A percentile compares a stretch with the other conserved stretches of the same genome.
Conservation (phyloP, 2,113 vertebrate genomes). For the Coptodon rendalli region DNA sequence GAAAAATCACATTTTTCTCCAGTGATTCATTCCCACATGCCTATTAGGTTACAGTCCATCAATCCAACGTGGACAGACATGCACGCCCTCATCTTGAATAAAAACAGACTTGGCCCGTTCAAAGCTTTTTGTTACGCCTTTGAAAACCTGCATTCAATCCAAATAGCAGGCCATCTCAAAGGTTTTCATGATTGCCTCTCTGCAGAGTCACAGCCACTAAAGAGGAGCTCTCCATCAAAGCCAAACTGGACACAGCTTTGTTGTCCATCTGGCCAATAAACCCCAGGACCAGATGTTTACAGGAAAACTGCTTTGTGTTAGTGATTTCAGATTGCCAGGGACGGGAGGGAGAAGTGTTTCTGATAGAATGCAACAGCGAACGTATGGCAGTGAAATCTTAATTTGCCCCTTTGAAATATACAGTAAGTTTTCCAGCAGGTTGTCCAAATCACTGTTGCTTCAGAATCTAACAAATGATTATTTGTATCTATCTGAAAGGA, state of each 20-base stretch:
- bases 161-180: conserved; percentile 9
- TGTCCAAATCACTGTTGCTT: background rate
- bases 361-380: conserved; percentile 29
- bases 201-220: conserved; percentile 10
- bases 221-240: conserved; percentile 27
- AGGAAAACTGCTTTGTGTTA: background rate
- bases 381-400: background rate
- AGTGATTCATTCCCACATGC: conserved; percentile 9
- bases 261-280: conserved; percentile 65
- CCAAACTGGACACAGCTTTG: conserved; percentile 41
- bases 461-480: background rate
- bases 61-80: background rate
- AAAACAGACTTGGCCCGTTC: conserved; percentile 28
- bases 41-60: conserved; percentile 27
- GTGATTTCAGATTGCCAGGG: background rate
- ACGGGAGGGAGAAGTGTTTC: conserved; percentile 27
- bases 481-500: background rate
- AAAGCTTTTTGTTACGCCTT: conserved; percentile 6
- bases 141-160: background rate
- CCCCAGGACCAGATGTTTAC: conserved; percentile 53
- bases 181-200: conserved; percentile 30
- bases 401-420: background rate
- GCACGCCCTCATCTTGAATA: conserved; percentile 43
- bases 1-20: background rate
- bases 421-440: background rate